Percentiles rank a stretch among this genome's conserved stretches.
Conservation (phyloP, 2,113 vertebrate genomes). For the Malurus cyaneus region DNA sequence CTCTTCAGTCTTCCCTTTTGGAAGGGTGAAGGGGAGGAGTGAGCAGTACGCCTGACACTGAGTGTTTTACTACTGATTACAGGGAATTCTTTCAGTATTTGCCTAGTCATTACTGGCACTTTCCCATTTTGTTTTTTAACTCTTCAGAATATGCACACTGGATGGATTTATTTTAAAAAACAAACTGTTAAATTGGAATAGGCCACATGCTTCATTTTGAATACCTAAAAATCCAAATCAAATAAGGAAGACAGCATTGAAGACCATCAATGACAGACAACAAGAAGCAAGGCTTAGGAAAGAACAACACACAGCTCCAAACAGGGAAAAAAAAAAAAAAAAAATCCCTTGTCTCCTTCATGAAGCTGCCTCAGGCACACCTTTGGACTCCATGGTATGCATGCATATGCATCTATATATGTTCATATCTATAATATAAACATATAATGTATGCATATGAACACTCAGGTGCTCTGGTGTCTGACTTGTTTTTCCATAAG, state of each 20-base stretch:
- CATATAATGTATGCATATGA: rapidly evolving
- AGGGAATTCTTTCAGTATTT: not conserved
- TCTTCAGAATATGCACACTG: not conserved
- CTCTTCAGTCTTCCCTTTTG: not conserved
- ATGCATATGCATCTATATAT: too few relatives aligned
- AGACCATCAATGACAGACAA: not conserved
- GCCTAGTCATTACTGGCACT: not conserved
- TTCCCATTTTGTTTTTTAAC: not conserved
- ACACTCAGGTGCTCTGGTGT: not conserved
- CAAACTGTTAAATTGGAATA: not conserved
- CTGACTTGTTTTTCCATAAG: not conserved
- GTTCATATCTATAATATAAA: not conserved
- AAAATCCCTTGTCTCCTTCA: not conserved
- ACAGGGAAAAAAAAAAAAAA: not conserved
- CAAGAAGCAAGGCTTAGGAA: not conserved
- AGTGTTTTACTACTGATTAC: not conserved
- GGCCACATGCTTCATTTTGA: rapidly evolving
- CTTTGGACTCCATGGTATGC: not conserved
- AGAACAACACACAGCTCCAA: not conserved
- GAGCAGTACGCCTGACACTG: not conserved
- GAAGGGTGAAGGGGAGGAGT: not conserved
- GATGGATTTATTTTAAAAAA: not conserved
- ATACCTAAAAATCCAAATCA: not conserved
- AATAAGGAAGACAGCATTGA: not conserved
- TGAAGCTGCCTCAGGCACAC: not conserved